Evolutionary conservation across 2,113 vertebrate genomes (phyloP).

Genomic region (Epinephelus moara): DNA sequence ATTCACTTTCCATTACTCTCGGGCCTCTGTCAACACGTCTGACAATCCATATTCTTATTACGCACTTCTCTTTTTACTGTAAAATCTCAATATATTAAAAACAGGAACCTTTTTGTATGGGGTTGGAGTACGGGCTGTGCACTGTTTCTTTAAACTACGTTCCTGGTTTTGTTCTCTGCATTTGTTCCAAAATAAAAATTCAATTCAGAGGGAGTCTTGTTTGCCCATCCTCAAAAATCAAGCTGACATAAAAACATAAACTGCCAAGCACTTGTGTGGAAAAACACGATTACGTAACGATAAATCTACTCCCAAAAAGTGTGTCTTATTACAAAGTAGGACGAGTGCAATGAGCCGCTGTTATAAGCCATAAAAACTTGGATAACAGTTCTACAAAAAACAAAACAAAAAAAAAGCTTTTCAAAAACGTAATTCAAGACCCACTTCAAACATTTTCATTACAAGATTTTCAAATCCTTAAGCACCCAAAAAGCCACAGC

Average conservation of each 20-base stretch:
- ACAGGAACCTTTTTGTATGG: not conserved
- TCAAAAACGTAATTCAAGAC: conserved; percentile 43
- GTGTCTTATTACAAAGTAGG: conserved; percentile 40
- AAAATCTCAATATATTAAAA: not conserved
- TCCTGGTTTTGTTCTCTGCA: conserved; percentile 22
- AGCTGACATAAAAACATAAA: conserved; percentile 24
- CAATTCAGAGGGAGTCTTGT: conserved; percentile 4
- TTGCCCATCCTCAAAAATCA: conserved; percentile 12
- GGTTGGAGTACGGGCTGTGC: not conserved
- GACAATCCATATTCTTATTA: conserved; percentile 6
- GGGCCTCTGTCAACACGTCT: conserved; percentile 27
- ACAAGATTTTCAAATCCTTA: conserved; percentile 39
- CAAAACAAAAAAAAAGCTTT: conserved; percentile 25
- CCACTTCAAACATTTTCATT: conserved; percentile 53
- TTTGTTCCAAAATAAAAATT: conserved; percentile 32
- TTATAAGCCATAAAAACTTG: conserved; percentile 33
- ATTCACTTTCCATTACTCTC: conserved; percentile 55
- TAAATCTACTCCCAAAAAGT: conserved; percentile 41
- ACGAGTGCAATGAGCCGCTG: conserved; percentile 7
- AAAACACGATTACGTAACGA: conserved; percentile 43
- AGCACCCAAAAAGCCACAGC: conserved; percentile 21
- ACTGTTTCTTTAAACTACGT: conserved; percentile 3
- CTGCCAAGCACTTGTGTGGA: conserved; percentile 19
- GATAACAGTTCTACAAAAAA: conserved; percentile 14
- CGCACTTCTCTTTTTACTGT: conserved; percentile 10